These are phyloP conservation scores for Heliconius charithonia DNA, from an alignment of 2,888 invertebrate genomes.

Conservation along the genomic window DNA sequence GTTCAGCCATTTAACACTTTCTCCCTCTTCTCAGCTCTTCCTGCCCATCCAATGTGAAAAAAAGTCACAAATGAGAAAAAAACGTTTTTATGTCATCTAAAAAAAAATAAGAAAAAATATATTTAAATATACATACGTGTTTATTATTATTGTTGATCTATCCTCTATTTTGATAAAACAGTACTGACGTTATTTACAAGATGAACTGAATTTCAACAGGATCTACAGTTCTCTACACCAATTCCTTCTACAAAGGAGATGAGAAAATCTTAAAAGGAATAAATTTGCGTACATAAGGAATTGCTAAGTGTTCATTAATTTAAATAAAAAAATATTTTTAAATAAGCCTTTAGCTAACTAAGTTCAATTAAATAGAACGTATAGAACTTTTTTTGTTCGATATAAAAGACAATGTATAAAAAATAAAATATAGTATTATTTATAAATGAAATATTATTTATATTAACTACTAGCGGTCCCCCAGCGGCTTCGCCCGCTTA, in stretches of 20 bases:
- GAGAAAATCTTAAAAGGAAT: conserved; percentile 4
- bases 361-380: background rate
- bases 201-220: background rate
- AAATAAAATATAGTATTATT: background rate
- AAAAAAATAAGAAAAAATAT: too few relatives aligned
- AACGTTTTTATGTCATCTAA: background rate
- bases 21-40: too few relatives aligned
- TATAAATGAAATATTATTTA: background rate
- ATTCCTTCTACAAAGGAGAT: background rate
- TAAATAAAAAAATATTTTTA: background rate
- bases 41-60: too few relatives aligned
- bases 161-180: background rate
- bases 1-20: background rate
- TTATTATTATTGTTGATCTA: background rate
- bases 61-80: background rate
- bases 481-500: too few relatives aligned
- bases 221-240: background rate
- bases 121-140: background rate
- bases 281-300: conserved; percentile 9
- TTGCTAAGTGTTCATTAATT: conserved; percentile 9
- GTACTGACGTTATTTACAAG: background rate
- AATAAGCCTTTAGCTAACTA: too few relatives aligned
- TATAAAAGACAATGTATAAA: background rate
- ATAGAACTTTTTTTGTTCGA: background rate
- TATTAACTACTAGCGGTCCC: too few relatives aligned